A percentile compares a stretch with the other conserved stretches of the same genome.
phyloP scores from a whole-genome alignment of 1,140 invertebrate genomes.

The Kradibia gibbosae region DNA sequence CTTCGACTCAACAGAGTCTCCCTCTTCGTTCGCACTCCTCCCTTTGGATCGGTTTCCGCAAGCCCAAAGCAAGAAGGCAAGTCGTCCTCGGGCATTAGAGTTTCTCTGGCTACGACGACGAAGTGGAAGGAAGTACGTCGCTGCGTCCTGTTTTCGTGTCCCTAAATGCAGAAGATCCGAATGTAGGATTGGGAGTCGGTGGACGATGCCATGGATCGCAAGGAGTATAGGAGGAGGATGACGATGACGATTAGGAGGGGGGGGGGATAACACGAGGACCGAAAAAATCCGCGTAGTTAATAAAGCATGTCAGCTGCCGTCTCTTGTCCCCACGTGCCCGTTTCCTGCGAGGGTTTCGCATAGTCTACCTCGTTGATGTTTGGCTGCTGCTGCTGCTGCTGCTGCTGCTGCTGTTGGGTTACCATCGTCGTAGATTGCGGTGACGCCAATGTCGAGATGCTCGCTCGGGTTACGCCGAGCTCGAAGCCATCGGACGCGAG shows the following conservation, averaged over 20 bases:
- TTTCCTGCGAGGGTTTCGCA: constrained; percentile 75
- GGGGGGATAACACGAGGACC: not conserved
- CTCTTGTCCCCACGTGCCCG: constrained; percentile 77
- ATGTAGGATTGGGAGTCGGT: not conserved
- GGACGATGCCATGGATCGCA: no score
- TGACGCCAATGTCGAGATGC: constrained; percentile 54
- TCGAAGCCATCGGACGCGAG: constrained; percentile 76
- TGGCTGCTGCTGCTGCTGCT: constrained; percentile 42
- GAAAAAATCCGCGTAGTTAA: constrained; percentile 43
- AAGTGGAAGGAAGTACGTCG: constrained; percentile 26
- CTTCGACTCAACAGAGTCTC: not conserved
- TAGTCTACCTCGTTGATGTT: constrained; percentile 68
- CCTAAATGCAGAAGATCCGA: not conserved
- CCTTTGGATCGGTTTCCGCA: constrained; percentile 14
- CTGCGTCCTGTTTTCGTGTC: not conserved
- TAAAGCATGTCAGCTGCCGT: constrained; percentile 78
- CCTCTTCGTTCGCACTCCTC: not conserved
- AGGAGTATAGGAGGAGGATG: not conserved
- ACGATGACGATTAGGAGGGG: not conserved
- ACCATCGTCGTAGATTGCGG: constrained; percentile 52
- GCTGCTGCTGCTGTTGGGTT: not conserved
- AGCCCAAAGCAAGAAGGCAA: not conserved
- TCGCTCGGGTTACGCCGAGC: constrained; percentile 76
- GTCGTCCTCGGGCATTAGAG: not conserved
- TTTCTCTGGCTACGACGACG: not conserved